A percentile compares a stretch with the other conserved stretches of the same genome.
phyloP scores from a whole-genome alignment of 2,888 invertebrate genomes.

The Teleiodes luculella region DNA sequence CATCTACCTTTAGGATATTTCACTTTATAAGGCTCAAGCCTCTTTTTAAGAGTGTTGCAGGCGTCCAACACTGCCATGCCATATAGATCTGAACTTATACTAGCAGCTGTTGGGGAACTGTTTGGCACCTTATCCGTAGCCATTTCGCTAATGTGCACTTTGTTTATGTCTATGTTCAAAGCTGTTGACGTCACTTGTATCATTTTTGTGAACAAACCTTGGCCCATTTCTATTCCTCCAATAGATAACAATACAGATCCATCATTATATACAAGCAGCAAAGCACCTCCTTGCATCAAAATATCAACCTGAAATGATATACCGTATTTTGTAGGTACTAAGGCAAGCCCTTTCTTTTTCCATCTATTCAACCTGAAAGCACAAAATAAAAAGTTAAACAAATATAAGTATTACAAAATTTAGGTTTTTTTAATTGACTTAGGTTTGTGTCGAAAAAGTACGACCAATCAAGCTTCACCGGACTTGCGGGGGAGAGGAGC shows the following conservation, averaged over 20 bases:
- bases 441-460: no score
- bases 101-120: slow-evolving; percentile 88
- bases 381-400: background rate
- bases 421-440: background rate
- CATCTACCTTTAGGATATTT: slow-evolving; percentile 84
- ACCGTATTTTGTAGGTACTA: slow-evolving; percentile 87
- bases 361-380: slow-evolving; percentile 81
- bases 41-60: slow-evolving; percentile 81
- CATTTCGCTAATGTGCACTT: slow-evolving; percentile 86
- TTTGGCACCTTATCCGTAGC: slow-evolving; percentile 91
- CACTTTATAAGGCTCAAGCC: slow-evolving; percentile 82
- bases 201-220: slow-evolving; percentile 94
- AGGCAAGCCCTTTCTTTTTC: slow-evolving; percentile 86
- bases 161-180: slow-evolving; percentile 79
- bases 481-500: no score
- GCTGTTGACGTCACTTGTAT: slow-evolving; percentile 87
- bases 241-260: slow-evolving; percentile 89
- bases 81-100: slow-evolving; percentile 87
- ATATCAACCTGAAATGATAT: slow-evolving; percentile 83
- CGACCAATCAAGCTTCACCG: no score
- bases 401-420: background rate
- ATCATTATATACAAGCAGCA: slow-evolving; percentile 86
- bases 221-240: slow-evolving; percentile 94
- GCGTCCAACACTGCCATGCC: slow-evolving; percentile 90
- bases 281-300: slow-evolving; percentile 87